Evolutionary conservation across 2,113 vertebrate genomes (phyloP), one percentile per base, ranked within the genome.

Genomic region (Zootoca vivipara): DNA sequence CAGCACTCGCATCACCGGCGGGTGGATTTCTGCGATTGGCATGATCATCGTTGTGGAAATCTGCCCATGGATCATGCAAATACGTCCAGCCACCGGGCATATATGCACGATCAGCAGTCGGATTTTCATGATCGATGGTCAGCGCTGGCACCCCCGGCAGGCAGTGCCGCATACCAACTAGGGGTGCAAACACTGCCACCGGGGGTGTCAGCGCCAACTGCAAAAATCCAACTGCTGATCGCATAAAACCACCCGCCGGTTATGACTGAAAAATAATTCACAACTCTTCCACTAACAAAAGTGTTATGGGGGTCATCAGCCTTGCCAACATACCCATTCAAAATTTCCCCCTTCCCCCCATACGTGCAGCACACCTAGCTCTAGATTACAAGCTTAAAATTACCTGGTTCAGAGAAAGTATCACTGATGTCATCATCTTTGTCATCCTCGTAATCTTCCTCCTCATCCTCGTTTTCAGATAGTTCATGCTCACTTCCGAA

Each of bases 361-460:
- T 20, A 26, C 65, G 9, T 78, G 10, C 46, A 89, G 24, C 67
- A 85, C 40, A 62, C 67, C 42, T 74, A 85, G 52, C 42, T 35
- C 74, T 18, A 88, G 78, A 65, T 86, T 67, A 88, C 62, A 64
- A 22, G 7, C 0, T 42, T 89, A 83, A 70, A 12, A 87, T 81
- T 97, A 99, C 99, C 99, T 98, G 97, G 98, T 94, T 99, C 99
- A 70, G 99, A 99, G 96, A 99, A 99, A 20, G 99, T 98, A 35
- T 99, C 99, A 0, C 99, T 99, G 95, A 99, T 98, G 94, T 99
- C 98, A 1, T 99, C 99, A 3, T 99, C 98, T 93, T 99, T 99
- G 92, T 99, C 98, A 33, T 98, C 98, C 91, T 98, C 98, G 4
- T 98, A 98, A 87, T 98, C 98, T 10, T 98, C 98, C 2, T 99